phyloP scores from a whole-genome alignment of 1,140 invertebrate species.

The Drosophila carrolli region DNA sequence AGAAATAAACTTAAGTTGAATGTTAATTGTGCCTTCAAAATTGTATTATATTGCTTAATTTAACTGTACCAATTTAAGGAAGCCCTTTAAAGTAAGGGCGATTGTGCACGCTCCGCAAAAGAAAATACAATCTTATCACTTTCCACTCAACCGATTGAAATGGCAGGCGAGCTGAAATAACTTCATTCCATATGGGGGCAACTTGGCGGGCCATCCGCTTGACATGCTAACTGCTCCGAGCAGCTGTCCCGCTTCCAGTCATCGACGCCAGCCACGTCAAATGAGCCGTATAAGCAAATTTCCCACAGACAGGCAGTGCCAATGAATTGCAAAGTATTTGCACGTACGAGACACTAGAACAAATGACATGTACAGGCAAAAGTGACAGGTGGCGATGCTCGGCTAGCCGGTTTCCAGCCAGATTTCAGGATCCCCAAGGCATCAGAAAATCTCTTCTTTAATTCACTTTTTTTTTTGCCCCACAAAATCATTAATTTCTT shows the following conservation, averaged over 20 bases:
- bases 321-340: constrained; percentile 62
- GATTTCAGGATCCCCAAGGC: not conserved
- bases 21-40: too few relatives aligned
- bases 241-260: constrained; percentile 43
- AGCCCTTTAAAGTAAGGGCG: not conserved
- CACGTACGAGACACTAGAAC: constrained; percentile 53
- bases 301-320: constrained; percentile 48
- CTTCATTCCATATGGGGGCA: constrained; percentile 7
- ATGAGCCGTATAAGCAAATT: constrained; percentile 64
- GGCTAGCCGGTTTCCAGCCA: constrained; percentile 20
- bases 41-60: too few relatives aligned
- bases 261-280: constrained; percentile 38
- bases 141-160: constrained; percentile 6
- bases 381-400: constrained; percentile 40
- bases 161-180: constrained; percentile 27
- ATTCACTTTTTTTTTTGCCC: not conserved
- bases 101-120: not conserved
- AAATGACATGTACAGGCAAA: constrained; percentile 39
- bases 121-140: not conserved
- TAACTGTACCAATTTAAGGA: not conserved
- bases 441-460: not conserved
- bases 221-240: constrained; percentile 45
- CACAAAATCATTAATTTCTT: constrained; percentile 1
- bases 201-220: constrained; percentile 17
- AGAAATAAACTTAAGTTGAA: too few relatives aligned